A percentile compares a stretch with the other conserved stretches of the same genome.
Evolutionary conservation across 1,140 invertebrate species (phyloP).

Genomic region (Wiebesia pumilae): DNA sequence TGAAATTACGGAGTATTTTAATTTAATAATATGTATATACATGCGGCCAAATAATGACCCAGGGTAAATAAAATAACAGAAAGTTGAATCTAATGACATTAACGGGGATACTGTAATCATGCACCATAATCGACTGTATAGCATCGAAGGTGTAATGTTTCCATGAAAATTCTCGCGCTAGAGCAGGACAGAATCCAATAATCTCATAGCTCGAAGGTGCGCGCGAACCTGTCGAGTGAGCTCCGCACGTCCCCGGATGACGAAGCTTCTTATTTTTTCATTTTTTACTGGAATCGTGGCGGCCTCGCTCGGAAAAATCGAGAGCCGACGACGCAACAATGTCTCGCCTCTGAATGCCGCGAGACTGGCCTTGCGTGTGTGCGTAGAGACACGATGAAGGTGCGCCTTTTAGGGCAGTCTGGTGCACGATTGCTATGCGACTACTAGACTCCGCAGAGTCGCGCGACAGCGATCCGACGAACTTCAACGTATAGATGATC

Average conservation of each 20-base stretch:
- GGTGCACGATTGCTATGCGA: conserved; percentile 20
- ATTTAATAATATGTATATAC: too few species aligned
- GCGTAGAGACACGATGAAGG: background rate
- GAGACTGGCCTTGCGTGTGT: background rate
- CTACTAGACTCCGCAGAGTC: background rate
- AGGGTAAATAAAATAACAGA: background rate
- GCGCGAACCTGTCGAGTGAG: conserved; percentile 31
- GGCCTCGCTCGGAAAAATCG: conserved; percentile 8
- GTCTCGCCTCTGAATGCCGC: conserved; percentile 7
- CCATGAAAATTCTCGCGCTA: conserved; percentile 29
- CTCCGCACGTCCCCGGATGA: background rate
- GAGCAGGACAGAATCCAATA: background rate
- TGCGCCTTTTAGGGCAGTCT: conserved; percentile 40
- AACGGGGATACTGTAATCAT: background rate
- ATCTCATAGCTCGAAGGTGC: background rate
- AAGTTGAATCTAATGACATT: background rate
- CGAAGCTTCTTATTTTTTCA: conserved; percentile 5
- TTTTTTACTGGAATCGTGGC: conserved; percentile 2
- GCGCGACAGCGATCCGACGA: background rate
- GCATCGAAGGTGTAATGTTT: conserved; percentile 13
- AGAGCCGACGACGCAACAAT: conserved; percentile 24
- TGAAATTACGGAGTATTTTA: too few species aligned
- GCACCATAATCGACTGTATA: background rate
- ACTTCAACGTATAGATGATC: conserved; percentile 15
- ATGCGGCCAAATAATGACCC: too few species aligned